These are phyloP conservation scores for Procavia capensis DNA, from an alignment of 2,113 vertebrate genomes.

Conservation along the genomic window DNA sequence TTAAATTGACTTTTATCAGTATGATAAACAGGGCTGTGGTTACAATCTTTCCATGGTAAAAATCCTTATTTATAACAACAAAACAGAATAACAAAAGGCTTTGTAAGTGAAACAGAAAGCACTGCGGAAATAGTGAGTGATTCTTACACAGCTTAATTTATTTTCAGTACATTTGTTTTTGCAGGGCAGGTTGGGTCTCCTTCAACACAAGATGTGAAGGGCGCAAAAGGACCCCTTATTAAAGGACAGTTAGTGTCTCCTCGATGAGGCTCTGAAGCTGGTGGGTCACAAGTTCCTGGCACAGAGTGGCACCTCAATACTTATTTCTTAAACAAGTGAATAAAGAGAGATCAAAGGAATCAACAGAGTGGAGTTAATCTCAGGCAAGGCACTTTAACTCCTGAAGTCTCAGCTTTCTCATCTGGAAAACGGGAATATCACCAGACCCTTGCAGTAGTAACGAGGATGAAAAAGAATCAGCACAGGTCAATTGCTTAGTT, in stretches of 20 bases:
- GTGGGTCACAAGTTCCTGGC: background rate
- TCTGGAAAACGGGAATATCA: background rate
- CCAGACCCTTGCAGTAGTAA: too few species aligned
- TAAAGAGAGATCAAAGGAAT: background rate
- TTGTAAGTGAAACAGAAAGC: background rate
- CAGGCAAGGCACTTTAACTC: background rate
- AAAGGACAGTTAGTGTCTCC: background rate
- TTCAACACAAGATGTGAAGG: background rate
- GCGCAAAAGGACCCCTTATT: too few species aligned
- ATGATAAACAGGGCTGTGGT: background rate
- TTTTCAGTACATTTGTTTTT: background rate
- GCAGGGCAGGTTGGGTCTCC: background rate
- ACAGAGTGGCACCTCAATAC: background rate
- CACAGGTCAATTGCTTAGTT: background rate
- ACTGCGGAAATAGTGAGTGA: background rate
- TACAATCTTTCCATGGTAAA: background rate
- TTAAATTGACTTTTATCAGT: slow-evolving; percentile 3
- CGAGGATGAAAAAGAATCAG: background rate
- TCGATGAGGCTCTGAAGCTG: background rate
- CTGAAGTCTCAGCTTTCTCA: background rate
- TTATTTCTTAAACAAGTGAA: background rate
- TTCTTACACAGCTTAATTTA: background rate
- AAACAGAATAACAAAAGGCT: background rate
- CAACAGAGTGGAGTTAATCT: background rate
- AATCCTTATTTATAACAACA: background rate